Base-by-base conservation (phyloP, 2,888 invertebrate genomes). In the Acanthosepion pharaonis region DNA sequence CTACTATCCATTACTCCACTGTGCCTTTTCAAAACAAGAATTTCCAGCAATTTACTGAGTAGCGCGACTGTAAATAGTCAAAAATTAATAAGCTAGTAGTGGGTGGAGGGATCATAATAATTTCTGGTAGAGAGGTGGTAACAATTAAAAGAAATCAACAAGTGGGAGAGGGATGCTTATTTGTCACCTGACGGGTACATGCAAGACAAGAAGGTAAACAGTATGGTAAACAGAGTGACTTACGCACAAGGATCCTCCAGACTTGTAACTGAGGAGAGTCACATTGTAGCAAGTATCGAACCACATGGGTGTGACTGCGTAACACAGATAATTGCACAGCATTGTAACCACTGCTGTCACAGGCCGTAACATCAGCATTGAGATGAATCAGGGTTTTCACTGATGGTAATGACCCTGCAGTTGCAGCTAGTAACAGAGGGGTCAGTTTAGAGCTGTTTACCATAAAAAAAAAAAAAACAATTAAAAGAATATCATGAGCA, bases 211-310 rank as follows among this genome's bases (percentile, higher is more conserved):
- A 94, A 59, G n/a, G 20, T 42, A 94, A 59, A 59, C 4, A 33
- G 28, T 23, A 55, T 33, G 20, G n/a, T 33, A n/a, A 28, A 53
- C 4, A 51, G 2, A 25, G 4, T 23, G 53, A 96, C 97, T 95
- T 95, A 97, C 97, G 97, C 33, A 97, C 97, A 94, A 97, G 96
- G 49, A 97, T 96, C 48, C 96, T 95, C 97, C 97, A 97, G 18
- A 97, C 97, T 15, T 96, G 96, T 1, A 97, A 96, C 53, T 97
- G 96, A 6, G 96, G 96, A 95, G 97, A 96, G 93, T 97, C 96
- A 96, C 97, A 96, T 94, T 97, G 96, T 91, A 97, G 97, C 94
- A 97, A 97, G 96, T 97, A 97, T 95, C 97, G 97, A 59, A 97
- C 95, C 11, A 97, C 95, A 95, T 97, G 97, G 33, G 97, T 97